Conservation (phyloP, 2,797 vertebrate genomes). For the Gila robusta region DNA sequence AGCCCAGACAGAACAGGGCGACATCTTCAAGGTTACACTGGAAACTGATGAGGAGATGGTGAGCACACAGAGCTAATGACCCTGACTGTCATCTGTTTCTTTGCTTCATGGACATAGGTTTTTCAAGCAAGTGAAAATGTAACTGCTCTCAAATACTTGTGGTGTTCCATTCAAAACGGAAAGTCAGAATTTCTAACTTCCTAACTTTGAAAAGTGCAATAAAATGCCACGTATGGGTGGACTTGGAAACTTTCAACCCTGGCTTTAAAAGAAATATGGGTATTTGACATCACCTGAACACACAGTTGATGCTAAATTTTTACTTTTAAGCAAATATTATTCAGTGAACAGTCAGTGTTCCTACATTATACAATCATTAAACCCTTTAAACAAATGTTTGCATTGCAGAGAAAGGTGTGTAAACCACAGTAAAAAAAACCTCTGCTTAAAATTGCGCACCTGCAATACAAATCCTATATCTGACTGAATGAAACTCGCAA, state of each 20-base stretch:
- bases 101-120: not conserved
- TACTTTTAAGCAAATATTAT: not conserved
- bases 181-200: not conserved
- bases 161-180: not conserved
- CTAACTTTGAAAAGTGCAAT: not conserved
- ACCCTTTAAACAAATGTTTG: not conserved
- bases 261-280: not conserved
- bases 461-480: not conserved
- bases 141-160: not conserved
- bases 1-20: constrained; percentile 98
- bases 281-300: not conserved
- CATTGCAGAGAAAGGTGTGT: not conserved
- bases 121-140: not conserved
- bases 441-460: not conserved
- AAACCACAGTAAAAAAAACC: not conserved
- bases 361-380: not conserved
- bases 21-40: constrained; percentile 98
- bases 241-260: not conserved
- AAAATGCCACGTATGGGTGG: not conserved
- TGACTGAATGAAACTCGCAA: not conserved
- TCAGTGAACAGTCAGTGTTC: not conserved
- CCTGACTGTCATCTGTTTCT: not conserved
- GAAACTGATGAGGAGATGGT: constrained; percentile 99
- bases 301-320: not conserved
- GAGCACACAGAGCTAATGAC: constrained; percentile 54